Conservation (phyloP, 2,888 invertebrate species). For the Polymixis lichenea region DNA sequence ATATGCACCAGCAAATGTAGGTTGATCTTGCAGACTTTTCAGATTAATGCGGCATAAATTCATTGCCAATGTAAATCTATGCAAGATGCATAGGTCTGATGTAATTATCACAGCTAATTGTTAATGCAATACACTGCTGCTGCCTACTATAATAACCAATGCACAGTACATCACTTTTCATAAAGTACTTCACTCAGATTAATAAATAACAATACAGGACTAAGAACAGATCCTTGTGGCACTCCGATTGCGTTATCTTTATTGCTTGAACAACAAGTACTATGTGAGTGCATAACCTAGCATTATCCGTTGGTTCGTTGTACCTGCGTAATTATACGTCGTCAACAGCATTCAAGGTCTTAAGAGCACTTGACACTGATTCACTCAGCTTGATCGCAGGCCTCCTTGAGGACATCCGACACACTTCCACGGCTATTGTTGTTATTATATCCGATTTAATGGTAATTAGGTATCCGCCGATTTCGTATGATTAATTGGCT, state of each 20-base stretch:
- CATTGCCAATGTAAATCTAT: conserved; percentile 44
- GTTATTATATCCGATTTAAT: conserved; percentile 67
- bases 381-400: conserved; percentile 74
- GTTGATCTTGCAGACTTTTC: neutral
- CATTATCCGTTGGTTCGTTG: conserved; percentile 73
- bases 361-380: conserved; percentile 81
- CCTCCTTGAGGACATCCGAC: conserved; percentile 85
- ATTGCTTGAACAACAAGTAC: conserved; percentile 52
- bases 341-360: conserved; percentile 70
- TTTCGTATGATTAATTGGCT: conserved; percentile 47
- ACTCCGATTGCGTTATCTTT: conserved; percentile 63
- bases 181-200: neutral
- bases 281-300: conserved; percentile 51
- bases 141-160: conserved; percentile 20
- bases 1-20: neutral
- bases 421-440: conserved; percentile 72
- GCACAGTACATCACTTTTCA: conserved; percentile 12
- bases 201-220: conserved; percentile 46
- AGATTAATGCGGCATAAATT: neutral
- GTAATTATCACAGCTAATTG: conserved; percentile 40
- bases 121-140: conserved; percentile 29
- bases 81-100: conserved; percentile 46
- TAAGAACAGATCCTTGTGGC: conserved; percentile 59
- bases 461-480: conserved; percentile 68
- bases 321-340: conserved; percentile 68